A percentile compares a stretch with the other conserved stretches of the same genome.
Conservation (phyloP, 2,888 invertebrate species). For the Drosophila austrosaltans region DNA sequence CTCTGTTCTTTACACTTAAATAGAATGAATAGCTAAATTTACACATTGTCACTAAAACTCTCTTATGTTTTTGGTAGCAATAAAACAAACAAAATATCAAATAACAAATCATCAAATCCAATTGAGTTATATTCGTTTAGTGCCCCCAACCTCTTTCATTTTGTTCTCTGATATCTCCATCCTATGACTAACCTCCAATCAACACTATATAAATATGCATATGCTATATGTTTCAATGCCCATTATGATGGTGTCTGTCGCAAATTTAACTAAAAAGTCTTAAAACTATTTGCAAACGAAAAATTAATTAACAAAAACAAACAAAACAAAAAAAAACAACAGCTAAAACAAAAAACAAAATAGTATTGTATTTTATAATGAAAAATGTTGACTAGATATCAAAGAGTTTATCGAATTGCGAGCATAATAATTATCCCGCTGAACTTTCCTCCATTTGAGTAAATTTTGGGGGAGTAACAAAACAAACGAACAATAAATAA, state of each 20-base stretch:
- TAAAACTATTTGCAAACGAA: conserved; percentile 3
- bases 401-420: conserved; percentile 44
- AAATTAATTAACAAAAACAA: conserved; percentile 26
- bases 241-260: conserved; percentile 3
- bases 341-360: conserved; percentile 33
- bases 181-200: not conserved
- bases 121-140: conserved; percentile 62
- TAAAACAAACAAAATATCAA: conserved; percentile 59
- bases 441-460: conserved; percentile 15
- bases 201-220: conserved; percentile 37
- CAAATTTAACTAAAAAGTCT: not conserved
- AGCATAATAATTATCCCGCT: conserved; percentile 39
- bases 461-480: not conserved
- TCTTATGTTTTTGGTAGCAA: conserved; percentile 59
- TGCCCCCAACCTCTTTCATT: conserved; percentile 23
- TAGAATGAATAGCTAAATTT: conserved; percentile 52
- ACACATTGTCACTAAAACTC: conserved; percentile 61
- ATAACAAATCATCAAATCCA: conserved; percentile 45
- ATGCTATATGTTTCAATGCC: conserved; percentile 20
- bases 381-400: conserved; percentile 53
- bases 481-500: conserved; percentile 12
- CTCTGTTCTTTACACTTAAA: conserved; percentile 35
- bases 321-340: not conserved
- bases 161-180: conserved; percentile 8
- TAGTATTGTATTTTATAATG: conserved; percentile 72